A percentile compares a stretch with the other conserved stretches of the same genome.
Evolutionary conservation across 2,888 invertebrate species (phyloP).

Genomic region (Oscheius myriophilus): DNA sequence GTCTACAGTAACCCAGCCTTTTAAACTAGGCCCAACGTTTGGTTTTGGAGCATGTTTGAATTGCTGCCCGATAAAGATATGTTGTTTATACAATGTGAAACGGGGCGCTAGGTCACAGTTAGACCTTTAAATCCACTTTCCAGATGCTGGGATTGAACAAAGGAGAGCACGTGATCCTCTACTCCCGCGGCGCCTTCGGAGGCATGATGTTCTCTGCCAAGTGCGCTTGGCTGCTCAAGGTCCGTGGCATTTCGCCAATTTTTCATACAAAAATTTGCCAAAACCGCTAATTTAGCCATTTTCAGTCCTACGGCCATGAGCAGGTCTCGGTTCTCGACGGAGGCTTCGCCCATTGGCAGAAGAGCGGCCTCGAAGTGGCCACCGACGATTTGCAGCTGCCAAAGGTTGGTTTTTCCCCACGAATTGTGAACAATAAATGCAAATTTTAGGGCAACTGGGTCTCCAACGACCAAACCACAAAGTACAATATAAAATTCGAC

Average conservation of each 20-base stretch:
- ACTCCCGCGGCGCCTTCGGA: slow-evolving; percentile 58
- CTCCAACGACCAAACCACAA: slow-evolving; percentile 38
- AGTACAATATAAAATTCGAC: slow-evolving; percentile 54
- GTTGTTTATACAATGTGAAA: too few relatives aligned
- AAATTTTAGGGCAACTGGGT: slow-evolving; percentile 47
- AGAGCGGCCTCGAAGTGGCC: slow-evolving; percentile 42
- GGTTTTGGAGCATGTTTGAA: too few relatives aligned
- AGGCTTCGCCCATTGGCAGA: slow-evolving; percentile 58
- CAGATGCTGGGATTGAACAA: slow-evolving; percentile 50
- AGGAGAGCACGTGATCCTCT: slow-evolving; percentile 61
- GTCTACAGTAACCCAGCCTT: too few relatives aligned
- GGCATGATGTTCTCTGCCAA: slow-evolving; percentile 64
- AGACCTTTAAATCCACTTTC: background rate
- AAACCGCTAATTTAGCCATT: slow-evolving; percentile 4
- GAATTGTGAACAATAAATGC: background rate
- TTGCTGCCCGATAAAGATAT: too few relatives aligned
- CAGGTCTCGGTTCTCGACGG: slow-evolving; percentile 62
- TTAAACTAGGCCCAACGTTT: too few relatives aligned
- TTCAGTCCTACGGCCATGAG: slow-evolving; percentile 61
- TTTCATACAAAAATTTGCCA: background rate
- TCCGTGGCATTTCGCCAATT: slow-evolving; percentile 22
- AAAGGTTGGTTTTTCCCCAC: background rate
- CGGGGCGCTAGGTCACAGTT: too few relatives aligned
- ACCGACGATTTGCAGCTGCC: slow-evolving; percentile 37
- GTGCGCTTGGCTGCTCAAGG: slow-evolving; percentile 63